Percentiles rank a stretch among this genome's conserved stretches.
Evolutionary conservation across 2,797 vertebrate genomes (phyloP).

Genomic region (Microctenopoma lineatum): DNA sequence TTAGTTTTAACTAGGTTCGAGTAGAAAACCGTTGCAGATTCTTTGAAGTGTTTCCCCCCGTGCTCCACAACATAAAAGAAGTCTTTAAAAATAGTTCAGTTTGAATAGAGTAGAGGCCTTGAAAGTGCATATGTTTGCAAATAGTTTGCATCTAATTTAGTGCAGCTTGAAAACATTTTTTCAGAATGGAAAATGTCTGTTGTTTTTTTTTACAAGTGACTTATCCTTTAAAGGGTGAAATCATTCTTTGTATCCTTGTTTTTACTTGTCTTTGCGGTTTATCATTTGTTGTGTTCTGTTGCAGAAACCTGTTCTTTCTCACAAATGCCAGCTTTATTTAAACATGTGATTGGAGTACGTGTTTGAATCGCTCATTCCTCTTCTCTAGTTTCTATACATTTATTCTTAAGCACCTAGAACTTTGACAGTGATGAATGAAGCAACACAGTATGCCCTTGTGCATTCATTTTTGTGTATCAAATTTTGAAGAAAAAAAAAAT

Average conservation of each 20-base stretch:
- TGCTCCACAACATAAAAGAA: conserved; percentile 48
- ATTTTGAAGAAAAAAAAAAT: not conserved
- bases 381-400: conserved; percentile 3
- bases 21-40: conserved; percentile 35
- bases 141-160: conserved; percentile 74
- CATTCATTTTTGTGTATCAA: not conserved
- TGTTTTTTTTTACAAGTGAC: conserved; percentile 35
- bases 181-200: conserved; percentile 45
- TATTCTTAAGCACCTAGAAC: not conserved
- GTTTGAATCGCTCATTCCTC: conserved; percentile 12
- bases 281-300: conserved; percentile 1
- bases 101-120: conserved; percentile 66
- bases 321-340: conserved; percentile 23
- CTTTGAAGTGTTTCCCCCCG: conserved; percentile 73
- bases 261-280: not conserved
- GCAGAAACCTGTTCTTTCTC: not conserved
- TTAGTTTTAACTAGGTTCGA: conserved; percentile 58
- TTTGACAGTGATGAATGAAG: not conserved
- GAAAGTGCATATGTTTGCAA: conserved; percentile 76
- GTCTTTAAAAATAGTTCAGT: conserved; percentile 67
- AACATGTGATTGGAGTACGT: conserved; percentile 13
- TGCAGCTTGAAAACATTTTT: conserved; percentile 51
- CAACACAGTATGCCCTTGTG: not conserved
- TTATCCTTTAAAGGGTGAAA: conserved; percentile 23
- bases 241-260: conserved; percentile 2